Percentiles rank a stretch among this genome's conserved stretches.
These are phyloP conservation scores for Thoracochromis brauschi DNA, from an alignment of 2,113 vertebrate genomes.

Conservation along the genomic window DNA sequence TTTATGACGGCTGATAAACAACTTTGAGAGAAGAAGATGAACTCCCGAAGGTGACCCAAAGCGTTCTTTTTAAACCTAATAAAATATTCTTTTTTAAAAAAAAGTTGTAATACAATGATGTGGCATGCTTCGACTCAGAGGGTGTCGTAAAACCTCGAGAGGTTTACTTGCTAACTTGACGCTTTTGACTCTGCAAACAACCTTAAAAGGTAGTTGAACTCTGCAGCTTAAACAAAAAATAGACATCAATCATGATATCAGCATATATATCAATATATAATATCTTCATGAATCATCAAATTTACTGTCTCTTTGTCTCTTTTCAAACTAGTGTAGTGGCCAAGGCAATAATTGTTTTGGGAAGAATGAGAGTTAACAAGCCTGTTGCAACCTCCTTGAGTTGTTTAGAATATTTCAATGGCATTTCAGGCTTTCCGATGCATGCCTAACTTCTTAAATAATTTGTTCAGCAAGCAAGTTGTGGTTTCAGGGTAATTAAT, in stretches of 20 bases:
- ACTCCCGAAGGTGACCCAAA: conserved; percentile 9
- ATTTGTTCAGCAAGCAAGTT: neutral
- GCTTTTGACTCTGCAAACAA: neutral
- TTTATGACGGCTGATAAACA: conserved; percentile 16
- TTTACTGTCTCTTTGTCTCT: neutral
- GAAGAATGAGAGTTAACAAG: neutral
- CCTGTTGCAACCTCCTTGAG: neutral
- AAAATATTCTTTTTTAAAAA: fast-evolving
- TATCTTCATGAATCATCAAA: neutral
- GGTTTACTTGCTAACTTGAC: neutral
- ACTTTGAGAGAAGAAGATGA: neutral
- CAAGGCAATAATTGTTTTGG: neutral
- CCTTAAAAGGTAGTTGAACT: neutral
- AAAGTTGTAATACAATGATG: neutral
- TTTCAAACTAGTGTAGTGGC: neutral
- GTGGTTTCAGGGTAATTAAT: neutral
- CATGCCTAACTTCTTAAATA: neutral
- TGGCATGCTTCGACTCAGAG: neutral
- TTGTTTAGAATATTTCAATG: neutral
- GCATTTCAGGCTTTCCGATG: neutral
- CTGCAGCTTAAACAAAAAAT: neutral
- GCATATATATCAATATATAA: neutral
- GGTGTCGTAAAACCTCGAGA: neutral
- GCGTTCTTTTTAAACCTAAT: neutral
- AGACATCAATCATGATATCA: neutral